Evolutionary conservation across 2,797 vertebrate genomes (phyloP).

Genomic region (Syndactyla subalaris): DNA sequence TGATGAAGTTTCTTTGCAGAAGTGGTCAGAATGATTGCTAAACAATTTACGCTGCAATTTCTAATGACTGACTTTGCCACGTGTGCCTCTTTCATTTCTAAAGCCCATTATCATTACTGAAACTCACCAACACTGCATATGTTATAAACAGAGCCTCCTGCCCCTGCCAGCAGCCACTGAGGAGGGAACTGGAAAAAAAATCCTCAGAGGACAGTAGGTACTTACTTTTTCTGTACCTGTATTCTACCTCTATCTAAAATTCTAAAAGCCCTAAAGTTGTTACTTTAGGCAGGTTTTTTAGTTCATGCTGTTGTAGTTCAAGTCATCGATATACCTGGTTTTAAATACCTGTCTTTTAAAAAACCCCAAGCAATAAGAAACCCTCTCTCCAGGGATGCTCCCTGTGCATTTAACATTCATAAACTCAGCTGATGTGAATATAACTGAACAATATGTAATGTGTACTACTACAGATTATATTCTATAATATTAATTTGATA

Average conservation of each 20-base stretch:
- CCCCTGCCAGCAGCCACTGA: neutral
- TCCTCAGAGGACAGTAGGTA: neutral
- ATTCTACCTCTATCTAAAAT: neutral
- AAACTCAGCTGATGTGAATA: neutral
- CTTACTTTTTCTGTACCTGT: neutral
- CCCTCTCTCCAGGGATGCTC: neutral
- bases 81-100: neutral
- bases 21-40: neutral
- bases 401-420: neutral
- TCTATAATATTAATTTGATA: neutral
- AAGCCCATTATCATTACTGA: neutral
- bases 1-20: neutral
- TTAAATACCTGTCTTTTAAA: neutral
- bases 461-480: neutral
- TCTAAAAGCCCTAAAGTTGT: neutral
- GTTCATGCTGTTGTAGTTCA: neutral
- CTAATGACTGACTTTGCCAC: neutral
- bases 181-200: rapidly evolving
- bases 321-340: rapidly evolving
- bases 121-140: neutral
- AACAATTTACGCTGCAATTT: neutral
- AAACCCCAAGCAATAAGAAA: neutral
- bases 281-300: neutral
- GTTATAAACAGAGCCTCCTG: neutral
- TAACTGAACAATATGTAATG: neutral